Conservation (phyloP, 1,140 invertebrate genomes). For the Nasonia giraulti region DNA sequence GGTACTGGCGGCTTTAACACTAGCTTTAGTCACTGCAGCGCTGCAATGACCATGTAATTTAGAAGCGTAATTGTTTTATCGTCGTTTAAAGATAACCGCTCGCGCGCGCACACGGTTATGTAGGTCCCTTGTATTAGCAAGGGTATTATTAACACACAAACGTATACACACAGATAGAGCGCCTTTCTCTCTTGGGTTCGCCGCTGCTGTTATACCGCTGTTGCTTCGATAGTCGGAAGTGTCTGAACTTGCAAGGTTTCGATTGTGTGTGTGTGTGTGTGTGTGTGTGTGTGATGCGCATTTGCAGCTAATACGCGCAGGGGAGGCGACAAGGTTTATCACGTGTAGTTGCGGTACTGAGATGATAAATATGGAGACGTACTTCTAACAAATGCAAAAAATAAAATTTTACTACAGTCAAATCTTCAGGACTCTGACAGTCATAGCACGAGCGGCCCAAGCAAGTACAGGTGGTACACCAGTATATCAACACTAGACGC, state of each 20-base stretch:
- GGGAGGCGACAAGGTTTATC: too few relatives aligned
- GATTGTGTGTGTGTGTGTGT: neutral
- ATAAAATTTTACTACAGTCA: too few relatives aligned
- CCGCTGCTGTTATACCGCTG: too few relatives aligned
- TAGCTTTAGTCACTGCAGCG: constrained; percentile 49
- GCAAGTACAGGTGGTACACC: too few relatives aligned
- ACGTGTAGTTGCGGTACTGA: neutral
- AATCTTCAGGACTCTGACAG: too few relatives aligned
- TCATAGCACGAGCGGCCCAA: too few relatives aligned
- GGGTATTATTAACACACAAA: constrained; percentile 37
- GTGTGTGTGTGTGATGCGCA: too few relatives aligned
- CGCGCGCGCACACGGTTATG: too few relatives aligned
- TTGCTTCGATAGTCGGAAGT: too few relatives aligned
- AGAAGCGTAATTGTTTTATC: constrained; percentile 58
- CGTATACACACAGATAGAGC: neutral
- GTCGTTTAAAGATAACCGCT: constrained; percentile 53
- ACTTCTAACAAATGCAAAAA: too few relatives aligned
- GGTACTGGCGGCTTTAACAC: constrained; percentile 42
- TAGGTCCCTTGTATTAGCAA: constrained; percentile 40
- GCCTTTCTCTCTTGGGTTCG: constrained; percentile 8
- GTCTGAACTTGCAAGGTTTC: neutral
- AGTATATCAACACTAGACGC: too few relatives aligned
- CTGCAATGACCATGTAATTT: constrained; percentile 55
- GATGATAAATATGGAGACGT: too few relatives aligned
- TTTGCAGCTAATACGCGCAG: neutral